Evolutionary conservation across 2,113 vertebrate species (phyloP).

Genomic region (Pardalotus punctatus): DNA sequence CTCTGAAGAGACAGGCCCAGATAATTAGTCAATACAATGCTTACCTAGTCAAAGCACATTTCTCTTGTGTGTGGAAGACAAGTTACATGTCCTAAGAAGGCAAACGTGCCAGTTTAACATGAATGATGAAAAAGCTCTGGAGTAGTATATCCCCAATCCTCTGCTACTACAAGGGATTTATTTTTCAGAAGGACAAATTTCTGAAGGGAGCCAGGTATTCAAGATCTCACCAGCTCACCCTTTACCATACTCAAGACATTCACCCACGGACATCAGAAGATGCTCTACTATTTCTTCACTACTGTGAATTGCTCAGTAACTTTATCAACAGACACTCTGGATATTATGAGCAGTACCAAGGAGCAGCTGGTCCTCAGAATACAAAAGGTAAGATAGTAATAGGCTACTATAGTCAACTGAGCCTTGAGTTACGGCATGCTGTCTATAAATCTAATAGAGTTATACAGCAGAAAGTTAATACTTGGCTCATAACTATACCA

Average conservation of each 20-base stretch:
- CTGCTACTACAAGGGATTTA: not conserved
- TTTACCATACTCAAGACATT: not conserved
- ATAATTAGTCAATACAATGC: not conserved
- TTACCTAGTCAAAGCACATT: not conserved
- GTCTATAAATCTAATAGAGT: not conserved
- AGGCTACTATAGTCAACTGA: not conserved
- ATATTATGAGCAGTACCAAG: not conserved
- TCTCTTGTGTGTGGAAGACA: not conserved
- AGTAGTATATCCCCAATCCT: not conserved
- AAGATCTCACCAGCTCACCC: not conserved
- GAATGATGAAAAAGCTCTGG: not conserved
- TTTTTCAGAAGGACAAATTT: not conserved
- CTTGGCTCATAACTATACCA: not conserved
- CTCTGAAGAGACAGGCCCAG: not conserved
- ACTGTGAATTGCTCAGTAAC: not conserved
- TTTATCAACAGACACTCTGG: not conserved
- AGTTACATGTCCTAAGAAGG: not conserved
- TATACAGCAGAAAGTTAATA: not conserved
- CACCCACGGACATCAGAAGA: not conserved
- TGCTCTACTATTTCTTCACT: not conserved
- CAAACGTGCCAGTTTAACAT: not conserved
- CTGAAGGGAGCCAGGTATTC: not conserved
- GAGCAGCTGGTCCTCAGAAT: not conserved
- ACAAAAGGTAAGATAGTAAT: not conserved
- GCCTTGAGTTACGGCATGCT: not conserved